Conservation (phyloP, 1,140 invertebrate species). For the Triops longicaudatus region DNA sequence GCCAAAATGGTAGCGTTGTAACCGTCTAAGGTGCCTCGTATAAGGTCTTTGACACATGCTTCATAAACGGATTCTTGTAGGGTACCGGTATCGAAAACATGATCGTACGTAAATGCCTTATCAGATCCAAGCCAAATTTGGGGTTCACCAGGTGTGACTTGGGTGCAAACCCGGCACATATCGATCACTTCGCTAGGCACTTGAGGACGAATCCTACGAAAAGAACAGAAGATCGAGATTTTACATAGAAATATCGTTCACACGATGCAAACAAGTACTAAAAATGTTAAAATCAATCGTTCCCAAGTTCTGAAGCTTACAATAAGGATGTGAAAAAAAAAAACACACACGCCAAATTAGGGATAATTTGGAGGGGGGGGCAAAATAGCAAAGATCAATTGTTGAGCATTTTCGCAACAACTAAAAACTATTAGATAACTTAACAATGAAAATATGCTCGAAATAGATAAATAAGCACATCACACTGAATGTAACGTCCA, state of each 20-base stretch:
- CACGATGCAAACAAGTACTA: too few relatives aligned
- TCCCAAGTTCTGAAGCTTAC: too few relatives aligned
- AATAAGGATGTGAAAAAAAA: too few relatives aligned
- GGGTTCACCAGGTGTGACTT: constrained; percentile 74
- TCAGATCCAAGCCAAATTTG: constrained; percentile 88
- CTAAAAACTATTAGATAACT: too few relatives aligned
- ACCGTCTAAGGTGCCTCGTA: constrained; percentile 79
- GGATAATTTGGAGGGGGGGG: too few relatives aligned
- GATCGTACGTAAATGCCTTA: constrained; percentile 94
- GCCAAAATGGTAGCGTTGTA: constrained; percentile 94
- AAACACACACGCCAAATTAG: too few relatives aligned
- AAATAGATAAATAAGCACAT: too few relatives aligned
- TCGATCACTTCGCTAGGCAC: constrained; percentile 85
- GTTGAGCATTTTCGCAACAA: too few relatives aligned
- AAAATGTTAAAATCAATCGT: too few relatives aligned
- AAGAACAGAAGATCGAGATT: constrained; percentile 30
- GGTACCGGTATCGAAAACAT: constrained; percentile 72
- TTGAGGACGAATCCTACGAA: constrained; percentile 83
- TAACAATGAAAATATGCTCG: too few relatives aligned
- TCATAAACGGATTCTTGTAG: constrained; percentile 68
- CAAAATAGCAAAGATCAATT: too few relatives aligned
- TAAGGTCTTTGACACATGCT: constrained; percentile 71
- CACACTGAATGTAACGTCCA: too few relatives aligned
- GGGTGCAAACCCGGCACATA: constrained; percentile 86
- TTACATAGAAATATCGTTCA: not conserved